Conservation (phyloP, 2,113 vertebrate genomes). For the Myocastor coypus region DNA sequence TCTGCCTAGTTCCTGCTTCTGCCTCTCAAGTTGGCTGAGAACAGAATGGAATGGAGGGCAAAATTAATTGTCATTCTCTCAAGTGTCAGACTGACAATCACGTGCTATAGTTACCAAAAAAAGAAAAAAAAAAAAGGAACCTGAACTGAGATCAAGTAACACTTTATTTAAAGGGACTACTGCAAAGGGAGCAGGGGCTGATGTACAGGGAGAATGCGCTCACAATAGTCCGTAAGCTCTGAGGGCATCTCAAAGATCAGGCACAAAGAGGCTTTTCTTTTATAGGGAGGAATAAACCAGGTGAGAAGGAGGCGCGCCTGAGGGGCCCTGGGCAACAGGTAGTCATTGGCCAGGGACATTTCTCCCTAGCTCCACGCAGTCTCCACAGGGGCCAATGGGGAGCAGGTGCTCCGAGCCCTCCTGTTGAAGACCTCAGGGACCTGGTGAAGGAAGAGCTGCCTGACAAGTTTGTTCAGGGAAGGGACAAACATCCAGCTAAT, state of each 20-base stretch:
- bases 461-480: conserved; percentile 6
- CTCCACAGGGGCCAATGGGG: not conserved
- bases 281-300: not conserved
- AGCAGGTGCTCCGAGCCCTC: not conserved
- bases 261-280: not conserved
- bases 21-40: not conserved
- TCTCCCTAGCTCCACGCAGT: not conserved
- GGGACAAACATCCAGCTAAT: not conserved
- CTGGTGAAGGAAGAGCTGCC: not conserved
- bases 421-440: not conserved
- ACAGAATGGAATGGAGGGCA: not conserved
- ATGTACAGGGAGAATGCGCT: not conserved
- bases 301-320: not conserved
- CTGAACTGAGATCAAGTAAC: not conserved
- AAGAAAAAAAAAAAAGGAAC: not conserved
- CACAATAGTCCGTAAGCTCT: not conserved
- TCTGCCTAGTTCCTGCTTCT: conserved; percentile 21
- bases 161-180: conserved; percentile 12
- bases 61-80: not conserved
- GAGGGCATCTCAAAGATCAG: not conserved
- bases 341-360: not conserved
- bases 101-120: not conserved
- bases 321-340: not conserved
- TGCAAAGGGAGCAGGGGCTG: not conserved
- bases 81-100: not conserved